Conservation (phyloP, 2,888 invertebrate genomes). For the Chirona hameri region DNA sequence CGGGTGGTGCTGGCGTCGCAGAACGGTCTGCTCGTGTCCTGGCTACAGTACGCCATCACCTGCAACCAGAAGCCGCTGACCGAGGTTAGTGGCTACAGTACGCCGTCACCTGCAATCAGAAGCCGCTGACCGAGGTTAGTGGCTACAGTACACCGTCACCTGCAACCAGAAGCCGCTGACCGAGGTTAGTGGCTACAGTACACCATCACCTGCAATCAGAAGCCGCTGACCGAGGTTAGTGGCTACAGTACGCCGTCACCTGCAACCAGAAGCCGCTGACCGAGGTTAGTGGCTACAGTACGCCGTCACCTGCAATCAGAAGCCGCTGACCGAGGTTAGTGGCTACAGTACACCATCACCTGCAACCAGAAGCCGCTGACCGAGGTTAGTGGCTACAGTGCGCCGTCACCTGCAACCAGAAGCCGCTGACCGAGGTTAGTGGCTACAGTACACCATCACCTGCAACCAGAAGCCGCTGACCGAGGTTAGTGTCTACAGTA, state of each 20-base stretch:
- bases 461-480: conserved; percentile 60
- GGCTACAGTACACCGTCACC: conserved; percentile 84
- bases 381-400: conserved; percentile 73
- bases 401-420: conserved; percentile 74
- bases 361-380: conserved; percentile 60
- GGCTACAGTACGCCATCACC: conserved; percentile 84
- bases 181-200: conserved; percentile 73
- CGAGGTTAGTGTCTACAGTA: conserved; percentile 73
- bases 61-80: conserved; percentile 60
- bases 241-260: conserved; percentile 84
- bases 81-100: conserved; percentile 58
- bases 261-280: conserved; percentile 60
- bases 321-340: conserved; percentile 45
- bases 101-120: conserved; percentile 74
- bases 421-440: conserved; percentile 45
- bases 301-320: conserved; percentile 74
- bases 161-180: conserved; percentile 60
- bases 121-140: conserved; percentile 45
- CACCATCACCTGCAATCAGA: conserved; percentile 74
- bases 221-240: conserved; percentile 45
- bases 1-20: conserved; percentile 80
- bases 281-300: conserved; percentile 73
- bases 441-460: conserved; percentile 84
- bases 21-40: conserved; percentile 76
- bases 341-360: conserved; percentile 84